Conservation (phyloP, 2,888 invertebrate genomes). For the Halictus quadricinctus region DNA sequence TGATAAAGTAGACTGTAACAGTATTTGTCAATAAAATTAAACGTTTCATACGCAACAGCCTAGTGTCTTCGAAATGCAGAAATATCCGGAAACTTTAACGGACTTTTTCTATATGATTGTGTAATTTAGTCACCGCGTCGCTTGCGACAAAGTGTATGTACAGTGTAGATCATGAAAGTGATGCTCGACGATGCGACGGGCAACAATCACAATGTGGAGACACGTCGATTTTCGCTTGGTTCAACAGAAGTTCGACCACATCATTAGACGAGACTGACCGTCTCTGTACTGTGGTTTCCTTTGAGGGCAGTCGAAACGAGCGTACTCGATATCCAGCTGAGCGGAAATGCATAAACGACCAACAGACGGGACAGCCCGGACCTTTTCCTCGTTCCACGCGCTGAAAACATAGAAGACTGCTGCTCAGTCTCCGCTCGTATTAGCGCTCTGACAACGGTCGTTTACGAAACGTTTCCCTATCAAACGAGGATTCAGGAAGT, state of each 20-base stretch:
- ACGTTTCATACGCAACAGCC: too few relatives aligned
- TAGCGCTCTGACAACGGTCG: constrained; percentile 18
- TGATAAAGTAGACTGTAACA: too few relatives aligned
- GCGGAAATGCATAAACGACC: constrained; percentile 78
- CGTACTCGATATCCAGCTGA: constrained; percentile 72
- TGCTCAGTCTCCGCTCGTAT: constrained; percentile 8
- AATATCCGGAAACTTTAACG: too few relatives aligned
- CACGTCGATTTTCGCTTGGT: constrained; percentile 69
- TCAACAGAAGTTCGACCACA: constrained; percentile 74
- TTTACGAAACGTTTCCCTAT: constrained; percentile 17
- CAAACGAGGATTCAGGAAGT: constrained; percentile 40
- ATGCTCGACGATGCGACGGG: constrained; percentile 17
- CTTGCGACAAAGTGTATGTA: background rate
- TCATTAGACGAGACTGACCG: constrained; percentile 78
- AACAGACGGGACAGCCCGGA: constrained; percentile 53
- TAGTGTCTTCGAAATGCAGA: too few relatives aligned
- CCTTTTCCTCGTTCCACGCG: constrained; percentile 43
- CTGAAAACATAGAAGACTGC: constrained; percentile 30
- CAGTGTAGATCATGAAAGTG: background rate
- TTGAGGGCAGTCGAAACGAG: constrained; percentile 71
- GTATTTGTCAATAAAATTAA: too few relatives aligned
- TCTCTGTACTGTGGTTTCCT: constrained; percentile 79
- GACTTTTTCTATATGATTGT: too few relatives aligned
- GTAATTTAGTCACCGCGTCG: background rate
- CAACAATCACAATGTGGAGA: constrained; percentile 66